phyloP scores from a whole-genome alignment of 2,888 invertebrate species.

The Troides aeacus region DNA sequence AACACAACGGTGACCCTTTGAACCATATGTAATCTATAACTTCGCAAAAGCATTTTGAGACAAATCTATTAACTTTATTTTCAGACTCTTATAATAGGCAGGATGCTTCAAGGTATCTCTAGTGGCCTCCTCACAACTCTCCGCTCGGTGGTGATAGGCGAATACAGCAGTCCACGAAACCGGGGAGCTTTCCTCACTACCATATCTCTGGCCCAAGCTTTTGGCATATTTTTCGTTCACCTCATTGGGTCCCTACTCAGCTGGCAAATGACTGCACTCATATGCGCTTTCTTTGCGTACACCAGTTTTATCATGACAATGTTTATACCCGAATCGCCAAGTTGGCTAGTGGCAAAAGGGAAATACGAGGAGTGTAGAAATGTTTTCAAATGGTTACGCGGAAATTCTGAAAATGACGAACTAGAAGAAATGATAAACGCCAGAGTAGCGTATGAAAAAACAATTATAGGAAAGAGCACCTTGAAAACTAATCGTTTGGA shows the following conservation, averaged over 20 bases:
- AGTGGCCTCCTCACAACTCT: slow-evolving; percentile 73
- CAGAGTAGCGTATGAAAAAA: slow-evolving; percentile 42
- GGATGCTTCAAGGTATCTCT: slow-evolving; percentile 64
- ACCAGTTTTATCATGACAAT: slow-evolving; percentile 63
- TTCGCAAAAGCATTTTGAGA: too few species aligned
- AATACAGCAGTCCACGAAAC: slow-evolving; percentile 79
- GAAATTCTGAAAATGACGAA: slow-evolving; percentile 65
- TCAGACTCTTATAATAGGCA: slow-evolving; percentile 42
- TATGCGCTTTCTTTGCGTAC: slow-evolving; percentile 66
- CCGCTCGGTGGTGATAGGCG: slow-evolving; percentile 75
- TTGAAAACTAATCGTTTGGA: slow-evolving; percentile 32
- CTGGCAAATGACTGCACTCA: slow-evolving; percentile 78
- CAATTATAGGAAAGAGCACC: slow-evolving; percentile 36
- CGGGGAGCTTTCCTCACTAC: slow-evolving; percentile 81
- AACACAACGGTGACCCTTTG: too few species aligned
- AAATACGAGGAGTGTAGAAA: slow-evolving; percentile 74
- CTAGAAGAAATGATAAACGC: slow-evolving; percentile 57
- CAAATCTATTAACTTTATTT: not conserved
- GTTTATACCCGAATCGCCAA: slow-evolving; percentile 81
- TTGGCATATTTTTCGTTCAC: slow-evolving; percentile 82
- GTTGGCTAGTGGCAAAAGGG: slow-evolving; percentile 81
- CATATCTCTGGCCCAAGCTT: slow-evolving; percentile 78
- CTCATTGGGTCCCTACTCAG: slow-evolving; percentile 78
- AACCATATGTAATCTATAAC: too few species aligned
- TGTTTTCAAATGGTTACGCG: slow-evolving; percentile 80